phyloP scores from a whole-genome alignment of 1,140 invertebrate species.

The Pararge aegeria region DNA sequence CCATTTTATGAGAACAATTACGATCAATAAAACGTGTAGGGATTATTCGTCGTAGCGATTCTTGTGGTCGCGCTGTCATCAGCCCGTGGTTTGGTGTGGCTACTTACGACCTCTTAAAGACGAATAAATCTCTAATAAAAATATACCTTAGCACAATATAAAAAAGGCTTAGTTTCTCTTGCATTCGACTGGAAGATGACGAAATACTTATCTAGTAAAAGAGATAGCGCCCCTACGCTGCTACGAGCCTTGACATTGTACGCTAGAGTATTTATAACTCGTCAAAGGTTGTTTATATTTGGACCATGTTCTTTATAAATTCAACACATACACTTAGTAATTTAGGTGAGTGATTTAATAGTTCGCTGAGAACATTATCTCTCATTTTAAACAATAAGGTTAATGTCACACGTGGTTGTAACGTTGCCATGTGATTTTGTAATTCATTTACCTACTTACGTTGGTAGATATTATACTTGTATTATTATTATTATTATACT shows the following conservation, averaged over 20 bases:
- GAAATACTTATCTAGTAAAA: conserved; percentile 33
- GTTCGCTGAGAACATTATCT: not conserved
- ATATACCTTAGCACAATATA: conserved; percentile 23
- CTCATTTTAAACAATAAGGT: not conserved
- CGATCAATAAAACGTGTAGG: conserved; percentile 75
- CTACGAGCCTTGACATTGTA: conserved; percentile 59
- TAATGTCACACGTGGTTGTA: not conserved
- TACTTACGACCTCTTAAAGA: conserved; percentile 33
- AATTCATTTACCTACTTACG: too few species aligned
- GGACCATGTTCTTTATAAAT: conserved; percentile 4
- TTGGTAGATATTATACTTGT: too few species aligned
- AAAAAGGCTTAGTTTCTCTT: conserved; percentile 15
- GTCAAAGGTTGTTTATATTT: conserved; percentile 46
- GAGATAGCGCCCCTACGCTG: conserved; percentile 36
- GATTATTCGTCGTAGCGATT: conserved; percentile 71
- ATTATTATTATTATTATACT: too few species aligned
- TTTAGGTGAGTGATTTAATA: conserved; percentile 1
- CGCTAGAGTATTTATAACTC: conserved; percentile 59
- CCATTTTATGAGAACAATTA: conserved; percentile 78
- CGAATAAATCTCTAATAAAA: conserved; percentile 10
- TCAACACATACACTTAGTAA: conserved; percentile 1
- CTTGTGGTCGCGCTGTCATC: conserved; percentile 69
- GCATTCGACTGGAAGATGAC: conserved; percentile 5
- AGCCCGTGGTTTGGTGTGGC: conserved; percentile 40
- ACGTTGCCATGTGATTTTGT: not conserved